These are phyloP conservation scores for Xenus cinereus DNA, from an alignment of 2,113 vertebrate species.

Conservation along the genomic window DNA sequence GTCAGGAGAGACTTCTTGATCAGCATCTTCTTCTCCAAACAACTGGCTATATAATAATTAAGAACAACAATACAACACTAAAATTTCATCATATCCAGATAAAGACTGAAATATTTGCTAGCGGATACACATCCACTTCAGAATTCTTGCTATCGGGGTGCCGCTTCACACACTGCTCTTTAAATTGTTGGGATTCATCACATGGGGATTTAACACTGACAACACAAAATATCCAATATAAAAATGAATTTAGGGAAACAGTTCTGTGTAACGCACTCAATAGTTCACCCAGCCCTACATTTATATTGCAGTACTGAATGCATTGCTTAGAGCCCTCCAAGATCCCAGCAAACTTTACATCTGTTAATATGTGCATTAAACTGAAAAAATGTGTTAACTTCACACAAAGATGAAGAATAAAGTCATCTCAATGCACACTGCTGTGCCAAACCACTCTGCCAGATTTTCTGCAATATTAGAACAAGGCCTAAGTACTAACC, in stretches of 20 bases:
- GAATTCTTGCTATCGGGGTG: neutral
- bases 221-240: neutral
- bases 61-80: slow-evolving; percentile 11
- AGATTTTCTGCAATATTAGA: neutral
- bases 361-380: neutral
- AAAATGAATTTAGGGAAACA: neutral
- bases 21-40: slow-evolving; percentile 97
- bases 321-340: neutral
- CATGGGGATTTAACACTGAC: fast-evolving
- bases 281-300: neutral
- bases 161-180: neutral
- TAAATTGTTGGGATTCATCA: neutral
- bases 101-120: neutral
- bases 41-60: slow-evolving; percentile 82
- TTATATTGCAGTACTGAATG: neutral
- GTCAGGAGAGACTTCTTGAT: slow-evolving; percentile 98
- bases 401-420: neutral
- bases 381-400: neutral
- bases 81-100: neutral
- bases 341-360: neutral
- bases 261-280: neutral
- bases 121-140: neutral
- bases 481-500: neutral
- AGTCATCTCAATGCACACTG: neutral
- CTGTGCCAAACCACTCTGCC: neutral